Evolutionary conservation across 2,888 invertebrate genomes (phyloP).

Genomic region (Empis stercorea): DNA sequence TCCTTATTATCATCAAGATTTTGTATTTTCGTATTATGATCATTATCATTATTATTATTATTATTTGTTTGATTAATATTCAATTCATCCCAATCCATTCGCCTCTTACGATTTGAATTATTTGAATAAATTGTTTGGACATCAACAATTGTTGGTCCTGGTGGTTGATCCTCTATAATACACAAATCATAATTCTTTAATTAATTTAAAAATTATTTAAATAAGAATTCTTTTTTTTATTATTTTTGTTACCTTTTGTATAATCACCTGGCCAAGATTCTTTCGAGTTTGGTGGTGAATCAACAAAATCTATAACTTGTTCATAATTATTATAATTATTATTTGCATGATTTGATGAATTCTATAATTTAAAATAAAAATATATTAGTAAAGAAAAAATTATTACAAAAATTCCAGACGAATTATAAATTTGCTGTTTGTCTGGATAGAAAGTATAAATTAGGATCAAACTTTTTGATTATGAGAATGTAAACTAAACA

Average conservation of each 20-base stretch:
- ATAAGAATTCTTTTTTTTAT: not conserved
- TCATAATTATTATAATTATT: constrained; percentile 25
- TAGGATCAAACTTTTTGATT: no score
- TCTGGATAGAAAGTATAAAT: no score
- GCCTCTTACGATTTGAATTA: constrained; percentile 34
- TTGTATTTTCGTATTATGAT: constrained; percentile 11
- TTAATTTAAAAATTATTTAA: not conserved
- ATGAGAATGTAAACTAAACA: no score
- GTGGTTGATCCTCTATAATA: constrained; percentile 16
- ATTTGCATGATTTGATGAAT: constrained; percentile 1
- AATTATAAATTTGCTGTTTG: no score
- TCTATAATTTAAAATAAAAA: constrained; percentile 17
- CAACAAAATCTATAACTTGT: constrained; percentile 36
- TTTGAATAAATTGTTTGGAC: constrained; percentile 32
- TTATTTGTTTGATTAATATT: constrained; percentile 26
- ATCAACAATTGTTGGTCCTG: constrained; percentile 33
- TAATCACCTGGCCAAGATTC: constrained; percentile 35
- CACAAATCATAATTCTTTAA: not conserved
- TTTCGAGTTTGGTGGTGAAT: constrained; percentile 36
- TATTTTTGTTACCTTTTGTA: constrained; percentile 13
- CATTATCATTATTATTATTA: no score
- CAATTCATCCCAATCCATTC: constrained; percentile 37
- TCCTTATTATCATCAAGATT: constrained; percentile 10
- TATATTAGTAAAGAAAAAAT: not conserved
- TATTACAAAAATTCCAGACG: no score